Percentiles rank a stretch among this genome's conserved stretches.
Conservation (phyloP, 2,797 vertebrate genomes). For the Alcedo quadribrachys region DNA sequence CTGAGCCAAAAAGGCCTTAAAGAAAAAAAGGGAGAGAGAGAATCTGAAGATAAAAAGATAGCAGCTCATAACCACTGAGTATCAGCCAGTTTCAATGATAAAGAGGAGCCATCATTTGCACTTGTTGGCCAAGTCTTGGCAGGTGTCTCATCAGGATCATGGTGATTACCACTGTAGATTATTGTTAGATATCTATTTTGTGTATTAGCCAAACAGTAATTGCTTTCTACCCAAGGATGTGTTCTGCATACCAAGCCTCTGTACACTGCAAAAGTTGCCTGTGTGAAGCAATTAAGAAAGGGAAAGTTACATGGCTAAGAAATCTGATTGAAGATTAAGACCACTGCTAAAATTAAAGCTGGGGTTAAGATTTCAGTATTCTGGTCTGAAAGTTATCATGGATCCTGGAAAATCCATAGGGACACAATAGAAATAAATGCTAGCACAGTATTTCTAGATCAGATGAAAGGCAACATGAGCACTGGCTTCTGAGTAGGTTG, state of each 20-base stretch:
- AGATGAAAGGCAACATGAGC: not conserved
- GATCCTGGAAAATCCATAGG: not conserved
- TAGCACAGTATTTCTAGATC: not conserved
- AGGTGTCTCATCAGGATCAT: not conserved
- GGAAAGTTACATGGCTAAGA: not conserved
- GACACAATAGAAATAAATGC: not conserved
- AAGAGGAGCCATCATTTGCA: not conserved
- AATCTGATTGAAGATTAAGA: not conserved
- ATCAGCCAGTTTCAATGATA: not conserved
- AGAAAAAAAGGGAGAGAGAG: not conserved
- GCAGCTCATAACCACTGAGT: not conserved
- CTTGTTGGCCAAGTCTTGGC: not conserved
- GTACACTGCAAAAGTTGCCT: not conserved
- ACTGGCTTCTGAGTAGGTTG: not conserved
- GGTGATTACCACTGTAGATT: not conserved
- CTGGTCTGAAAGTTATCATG: not conserved
- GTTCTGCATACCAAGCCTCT: not conserved
- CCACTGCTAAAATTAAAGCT: not conserved
- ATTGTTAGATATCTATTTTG: not conserved
- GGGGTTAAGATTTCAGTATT: not conserved
- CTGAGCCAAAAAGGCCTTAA: not conserved
- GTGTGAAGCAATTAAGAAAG: not conserved
- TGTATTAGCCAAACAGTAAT: not conserved
- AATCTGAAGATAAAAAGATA: not conserved
- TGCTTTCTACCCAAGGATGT: not conserved